Conservation (phyloP, 2,888 invertebrate species). For the Morinoia aosen region DNA sequence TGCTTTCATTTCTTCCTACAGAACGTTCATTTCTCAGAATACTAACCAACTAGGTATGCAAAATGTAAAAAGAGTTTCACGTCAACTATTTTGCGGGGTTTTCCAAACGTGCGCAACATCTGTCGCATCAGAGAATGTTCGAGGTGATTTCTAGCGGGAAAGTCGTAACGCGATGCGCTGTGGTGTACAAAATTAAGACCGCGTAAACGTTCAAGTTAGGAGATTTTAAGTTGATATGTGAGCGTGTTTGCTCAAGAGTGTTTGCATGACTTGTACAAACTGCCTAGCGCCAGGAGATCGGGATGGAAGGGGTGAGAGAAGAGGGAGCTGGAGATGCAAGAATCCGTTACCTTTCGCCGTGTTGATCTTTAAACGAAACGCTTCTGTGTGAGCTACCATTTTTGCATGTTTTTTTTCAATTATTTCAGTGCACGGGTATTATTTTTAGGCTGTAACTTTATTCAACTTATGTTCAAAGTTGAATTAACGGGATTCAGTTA, state of each 20-base stretch:
- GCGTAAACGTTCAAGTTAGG: conserved; percentile 32
- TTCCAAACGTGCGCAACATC: background rate
- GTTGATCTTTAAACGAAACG: background rate
- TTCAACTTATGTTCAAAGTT: background rate
- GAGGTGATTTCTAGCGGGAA: background rate
- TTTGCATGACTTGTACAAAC: conserved; percentile 18
- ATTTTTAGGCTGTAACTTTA: background rate
- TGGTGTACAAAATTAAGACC: conserved; percentile 8
- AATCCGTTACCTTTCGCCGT: conserved; percentile 18
- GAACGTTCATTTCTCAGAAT: background rate
- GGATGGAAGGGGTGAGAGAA: background rate
- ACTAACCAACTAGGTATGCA: background rate
- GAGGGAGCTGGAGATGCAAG: background rate
- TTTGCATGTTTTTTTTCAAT: background rate
- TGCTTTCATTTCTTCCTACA: background rate
- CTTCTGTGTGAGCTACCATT: background rate
- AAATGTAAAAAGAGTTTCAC: background rate
- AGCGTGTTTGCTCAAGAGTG: background rate
- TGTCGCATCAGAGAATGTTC: background rate
- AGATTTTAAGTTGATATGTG: conserved; percentile 18
- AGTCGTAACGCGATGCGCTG: background rate
- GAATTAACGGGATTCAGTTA: background rate
- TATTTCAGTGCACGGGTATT: background rate
- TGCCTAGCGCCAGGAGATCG: background rate
- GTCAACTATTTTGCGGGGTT: background rate